These are phyloP conservation scores for Brachymystax lenok DNA, from an alignment of 2,797 vertebrate species.

Conservation along the genomic window DNA sequence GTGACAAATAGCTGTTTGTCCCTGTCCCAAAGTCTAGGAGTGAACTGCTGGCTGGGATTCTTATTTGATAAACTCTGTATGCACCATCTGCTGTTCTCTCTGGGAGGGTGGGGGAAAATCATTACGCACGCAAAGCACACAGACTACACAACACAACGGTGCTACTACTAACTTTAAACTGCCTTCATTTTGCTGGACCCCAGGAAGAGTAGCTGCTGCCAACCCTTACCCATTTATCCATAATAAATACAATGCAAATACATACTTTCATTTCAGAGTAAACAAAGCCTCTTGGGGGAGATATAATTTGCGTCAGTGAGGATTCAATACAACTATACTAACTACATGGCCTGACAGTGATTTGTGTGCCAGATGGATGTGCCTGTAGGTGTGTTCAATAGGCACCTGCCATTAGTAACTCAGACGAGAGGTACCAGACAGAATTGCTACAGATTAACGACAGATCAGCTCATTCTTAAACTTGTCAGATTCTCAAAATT, in stretches of 20 bases:
- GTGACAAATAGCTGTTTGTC: conserved; percentile 40
- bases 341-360: not conserved
- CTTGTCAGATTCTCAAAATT: conserved; percentile 39
- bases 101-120: not conserved
- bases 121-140: not conserved
- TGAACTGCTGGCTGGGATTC: conserved; percentile 9
- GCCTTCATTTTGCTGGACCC: no score
- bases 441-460: conserved; percentile 60
- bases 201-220: no score
- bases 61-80: conserved; percentile 20
- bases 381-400: conserved; percentile 11
- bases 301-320: not conserved
- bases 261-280: not conserved
- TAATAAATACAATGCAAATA: no score
- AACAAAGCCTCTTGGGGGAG: not conserved
- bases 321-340: not conserved
- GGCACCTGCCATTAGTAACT: conserved; percentile 45
- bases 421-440: conserved; percentile 58
- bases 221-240: no score
- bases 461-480: conserved; percentile 44
- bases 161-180: not conserved
- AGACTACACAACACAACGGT: not conserved
- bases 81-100: conserved; percentile 31
- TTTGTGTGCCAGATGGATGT: conserved; percentile 21
- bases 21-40: conserved; percentile 25